Evolutionary conservation across 2,888 invertebrate genomes (phyloP).

Genomic region (Dolichopus griseipennis): DNA sequence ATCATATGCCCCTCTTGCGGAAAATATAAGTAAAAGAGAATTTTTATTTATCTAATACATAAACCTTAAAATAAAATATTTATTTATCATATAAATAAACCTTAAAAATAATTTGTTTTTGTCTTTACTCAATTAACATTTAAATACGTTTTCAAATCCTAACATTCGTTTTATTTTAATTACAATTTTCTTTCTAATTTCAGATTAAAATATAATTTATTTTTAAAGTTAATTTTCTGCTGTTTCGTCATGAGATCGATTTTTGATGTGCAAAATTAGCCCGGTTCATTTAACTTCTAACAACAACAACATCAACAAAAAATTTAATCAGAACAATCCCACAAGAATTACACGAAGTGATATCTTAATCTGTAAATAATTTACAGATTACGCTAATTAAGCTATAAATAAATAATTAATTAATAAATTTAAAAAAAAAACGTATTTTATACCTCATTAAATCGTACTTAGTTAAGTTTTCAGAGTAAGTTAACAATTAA

Average conservation of each 20-base stretch:
- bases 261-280: slow-evolving; percentile 6
- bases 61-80: too few relatives aligned
- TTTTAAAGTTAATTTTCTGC: not conserved
- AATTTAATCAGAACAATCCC: not conserved
- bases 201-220: slow-evolving; percentile 6
- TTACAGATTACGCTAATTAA: slow-evolving; percentile 2
- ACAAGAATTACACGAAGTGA: slow-evolving; percentile 1
- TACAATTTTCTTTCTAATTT: not conserved
- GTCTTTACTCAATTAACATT: too few relatives aligned
- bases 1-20: too few relatives aligned
- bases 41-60: too few relatives aligned
- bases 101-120: too few relatives aligned
- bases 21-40: too few relatives aligned
- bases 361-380: not conserved
- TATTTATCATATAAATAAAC: too few relatives aligned
- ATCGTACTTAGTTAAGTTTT: slow-evolving; percentile 17
- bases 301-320: too few relatives aligned
- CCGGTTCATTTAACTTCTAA: not conserved
- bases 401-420: not conserved
- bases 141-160: too few relatives aligned
- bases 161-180: too few relatives aligned
- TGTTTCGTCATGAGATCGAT: not conserved
- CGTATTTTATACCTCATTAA: slow-evolving; percentile 18
- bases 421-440: not conserved
- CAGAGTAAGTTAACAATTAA: not conserved